Evolutionary conservation across 2,113 vertebrate genomes (phyloP).

Genomic region (Sula dactylatra): DNA sequence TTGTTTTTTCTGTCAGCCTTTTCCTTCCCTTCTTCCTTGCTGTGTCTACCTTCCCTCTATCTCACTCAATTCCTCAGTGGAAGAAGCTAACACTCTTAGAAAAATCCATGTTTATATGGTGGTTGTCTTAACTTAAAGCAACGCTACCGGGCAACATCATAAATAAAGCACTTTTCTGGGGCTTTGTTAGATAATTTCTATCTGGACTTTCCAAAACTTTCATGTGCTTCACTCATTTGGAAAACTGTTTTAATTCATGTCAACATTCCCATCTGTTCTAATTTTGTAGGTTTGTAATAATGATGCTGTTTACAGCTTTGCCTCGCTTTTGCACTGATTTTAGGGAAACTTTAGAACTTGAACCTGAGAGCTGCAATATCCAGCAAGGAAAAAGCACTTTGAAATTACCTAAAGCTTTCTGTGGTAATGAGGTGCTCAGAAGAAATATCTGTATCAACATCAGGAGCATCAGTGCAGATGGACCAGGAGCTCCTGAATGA

Average conservation of each 20-base stretch:
- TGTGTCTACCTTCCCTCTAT: background rate
- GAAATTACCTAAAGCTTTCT: background rate
- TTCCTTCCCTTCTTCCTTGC: background rate
- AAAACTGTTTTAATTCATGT: background rate
- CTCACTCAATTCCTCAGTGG: background rate
- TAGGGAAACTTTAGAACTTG: background rate
- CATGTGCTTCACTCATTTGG: background rate
- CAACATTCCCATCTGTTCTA: background rate
- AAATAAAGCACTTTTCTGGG: background rate
- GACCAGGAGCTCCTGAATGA: background rate
- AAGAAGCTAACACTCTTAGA: background rate
- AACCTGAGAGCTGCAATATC: background rate
- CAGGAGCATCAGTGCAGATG: background rate
- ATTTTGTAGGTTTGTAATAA: background rate
- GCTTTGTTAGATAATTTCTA: background rate
- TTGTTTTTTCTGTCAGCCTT: slow-evolving; percentile 54
- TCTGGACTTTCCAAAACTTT: background rate
- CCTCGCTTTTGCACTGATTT: background rate
- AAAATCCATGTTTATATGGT: background rate
- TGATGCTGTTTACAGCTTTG: background rate
- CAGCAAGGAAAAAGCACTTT: background rate
- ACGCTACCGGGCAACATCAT: background rate
- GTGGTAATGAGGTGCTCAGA: background rate
- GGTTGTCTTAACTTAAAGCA: background rate
- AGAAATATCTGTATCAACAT: background rate